Conservation (phyloP, 2,888 invertebrate species). For the Lydus trimaculatus region DNA sequence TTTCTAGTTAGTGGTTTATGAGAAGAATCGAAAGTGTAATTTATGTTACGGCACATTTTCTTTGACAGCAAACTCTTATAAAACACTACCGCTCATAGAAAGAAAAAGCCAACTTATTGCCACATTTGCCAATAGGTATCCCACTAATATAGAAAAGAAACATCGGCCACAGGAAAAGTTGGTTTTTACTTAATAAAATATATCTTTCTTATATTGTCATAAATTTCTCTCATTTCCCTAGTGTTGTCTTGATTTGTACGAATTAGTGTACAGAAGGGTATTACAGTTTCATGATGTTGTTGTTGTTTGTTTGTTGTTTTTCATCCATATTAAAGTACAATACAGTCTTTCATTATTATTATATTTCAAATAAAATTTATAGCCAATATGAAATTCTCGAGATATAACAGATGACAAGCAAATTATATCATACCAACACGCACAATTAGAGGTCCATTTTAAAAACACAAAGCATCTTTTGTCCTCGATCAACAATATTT, state of each 20-base stretch:
- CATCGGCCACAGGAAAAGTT: not conserved
- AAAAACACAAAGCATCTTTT: conserved; percentile 24
- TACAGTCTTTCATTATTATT: not conserved
- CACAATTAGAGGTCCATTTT: conserved; percentile 28
- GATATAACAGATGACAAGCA: conserved; percentile 32
- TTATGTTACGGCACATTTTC: conserved; percentile 18
- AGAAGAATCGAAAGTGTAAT: conserved; percentile 17
- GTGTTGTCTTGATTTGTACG: not conserved
- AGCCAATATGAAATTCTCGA: conserved; percentile 23
- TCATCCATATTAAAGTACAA: not conserved
- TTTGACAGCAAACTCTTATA: conserved; percentile 14
- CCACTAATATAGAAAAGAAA: not conserved
- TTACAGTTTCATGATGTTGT: no score
- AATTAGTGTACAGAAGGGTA: not conserved
- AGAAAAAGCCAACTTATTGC: not conserved
- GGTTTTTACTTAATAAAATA: not conserved
- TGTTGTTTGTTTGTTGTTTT: not conserved
- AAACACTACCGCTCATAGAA: conserved; percentile 6
- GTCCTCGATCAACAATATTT: conserved; percentile 26
- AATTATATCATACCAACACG: conserved; percentile 23
- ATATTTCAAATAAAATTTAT: not conserved
- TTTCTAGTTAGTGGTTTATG: conserved; percentile 14
- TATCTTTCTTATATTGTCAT: not conserved
- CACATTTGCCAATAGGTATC: not conserved
- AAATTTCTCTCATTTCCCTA: not conserved